Base-by-base conservation (phyloP, 2,113 vertebrate species). In the Peromyscus maniculatus region DNA sequence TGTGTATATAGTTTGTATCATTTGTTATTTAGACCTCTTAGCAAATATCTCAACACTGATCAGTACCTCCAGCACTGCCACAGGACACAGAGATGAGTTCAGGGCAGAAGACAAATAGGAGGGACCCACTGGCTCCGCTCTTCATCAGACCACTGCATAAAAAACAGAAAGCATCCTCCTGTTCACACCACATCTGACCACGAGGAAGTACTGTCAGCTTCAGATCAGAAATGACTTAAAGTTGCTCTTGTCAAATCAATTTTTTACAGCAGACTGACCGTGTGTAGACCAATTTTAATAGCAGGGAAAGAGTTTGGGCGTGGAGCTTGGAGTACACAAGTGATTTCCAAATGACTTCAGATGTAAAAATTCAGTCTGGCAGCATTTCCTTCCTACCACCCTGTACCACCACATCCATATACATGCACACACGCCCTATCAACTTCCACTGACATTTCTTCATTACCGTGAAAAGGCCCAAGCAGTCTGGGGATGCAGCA, bases 341-440 rank as follows among this genome's bases (percentile, higher is more conserved):
- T 98, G 98, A 98, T 98, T 99, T 98, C 98, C 94, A 97, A 98
- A 97, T 97, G 97, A 98, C 98, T 98, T 98, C 97, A 97, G 97
- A 98, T 98, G 95, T 98, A 97, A 98, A 98, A 98, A 97, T 98
- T 98, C 98, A 93, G 82, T 78, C 93, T 96, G 94, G 66, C 89
- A 97, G 83, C 79, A 79, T 97, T 91, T 97, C 74, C 97, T 75
- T 67, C 31, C 39, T 1, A 0, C 0, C 0, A 2, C 7, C 19
- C 21, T 26, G 3, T 39, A 28, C 5, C 21, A 24, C 46, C 95
- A 96, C 97, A 98, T 98, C 96, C 87, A 75, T 59, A 97, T 96
- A 98, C 98, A 97, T 95, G 97, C 97, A 95, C 92, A 95, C 97
- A 98, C 5, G 91, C 97, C 97, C 97, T 97, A 98, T 98, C 98